These are phyloP conservation scores for Thunnus albacares DNA, from an alignment of 2,797 vertebrate species.

Conservation along the genomic window DNA sequence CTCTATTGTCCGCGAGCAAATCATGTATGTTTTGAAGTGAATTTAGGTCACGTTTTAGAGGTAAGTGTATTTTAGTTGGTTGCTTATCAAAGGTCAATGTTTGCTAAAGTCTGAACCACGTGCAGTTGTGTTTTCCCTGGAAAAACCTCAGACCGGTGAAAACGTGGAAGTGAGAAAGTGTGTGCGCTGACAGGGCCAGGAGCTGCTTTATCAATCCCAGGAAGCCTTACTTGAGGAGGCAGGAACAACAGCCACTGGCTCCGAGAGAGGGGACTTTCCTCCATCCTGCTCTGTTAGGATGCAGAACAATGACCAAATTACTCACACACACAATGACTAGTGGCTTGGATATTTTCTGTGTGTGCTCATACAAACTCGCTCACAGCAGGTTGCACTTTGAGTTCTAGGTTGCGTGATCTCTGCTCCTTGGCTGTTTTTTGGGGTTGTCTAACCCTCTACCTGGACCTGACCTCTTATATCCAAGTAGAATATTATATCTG, in stretches of 20 bases:
- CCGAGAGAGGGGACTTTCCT: slow-evolving; percentile 85
- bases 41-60: slow-evolving; percentile 25
- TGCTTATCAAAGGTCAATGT: slow-evolving; percentile 60
- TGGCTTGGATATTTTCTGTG: slow-evolving; percentile 49
- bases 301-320: slow-evolving; percentile 80
- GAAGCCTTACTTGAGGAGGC: slow-evolving; percentile 78
- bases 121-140: slow-evolving; percentile 65
- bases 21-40: slow-evolving; percentile 20
- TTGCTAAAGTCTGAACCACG: slow-evolving; percentile 32
- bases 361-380: slow-evolving; percentile 46
- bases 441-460: slow-evolving; percentile 9
- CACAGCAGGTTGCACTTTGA: slow-evolving; percentile 61
- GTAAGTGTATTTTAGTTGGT: slow-evolving; percentile 16
- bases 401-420: slow-evolving; percentile 30
- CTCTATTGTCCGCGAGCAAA: background rate
- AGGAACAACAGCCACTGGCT: slow-evolving; percentile 79
- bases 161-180: slow-evolving; percentile 71
- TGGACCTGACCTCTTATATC: background rate
- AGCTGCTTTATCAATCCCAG: slow-evolving; percentile 80
- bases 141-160: slow-evolving; percentile 52
- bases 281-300: slow-evolving; percentile 70
- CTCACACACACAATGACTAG: slow-evolving; percentile 52
- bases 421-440: slow-evolving; percentile 27
- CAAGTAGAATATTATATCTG: background rate
- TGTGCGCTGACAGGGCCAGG: slow-evolving; percentile 42